These are phyloP conservation scores for Lycopodina hypogea DNA, from an alignment of 37 sponge, comb jelly and placozoan species.

Conservation along the genomic window DNA sequence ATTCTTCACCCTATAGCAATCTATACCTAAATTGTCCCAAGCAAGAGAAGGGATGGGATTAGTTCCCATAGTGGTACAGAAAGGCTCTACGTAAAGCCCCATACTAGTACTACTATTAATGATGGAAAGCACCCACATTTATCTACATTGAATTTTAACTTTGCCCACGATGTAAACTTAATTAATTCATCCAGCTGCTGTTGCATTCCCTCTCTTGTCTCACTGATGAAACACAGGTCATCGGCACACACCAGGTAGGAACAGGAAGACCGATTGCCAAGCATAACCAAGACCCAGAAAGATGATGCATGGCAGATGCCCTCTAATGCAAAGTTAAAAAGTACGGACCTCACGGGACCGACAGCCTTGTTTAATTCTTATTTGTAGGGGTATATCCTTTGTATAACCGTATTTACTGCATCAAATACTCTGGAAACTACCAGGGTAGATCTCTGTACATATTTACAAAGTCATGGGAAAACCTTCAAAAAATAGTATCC, in stretches of 20 bases:
- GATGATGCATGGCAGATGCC: constrained; percentile 3
- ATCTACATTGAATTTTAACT: constrained; percentile 30
- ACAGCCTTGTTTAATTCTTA: constrained; percentile 52
- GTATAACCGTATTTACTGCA: not conserved
- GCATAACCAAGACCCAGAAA: not conserved
- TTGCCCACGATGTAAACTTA: constrained; percentile 19
- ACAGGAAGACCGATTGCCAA: not conserved
- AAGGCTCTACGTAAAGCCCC: not conserved
- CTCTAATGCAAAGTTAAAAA: constrained; percentile 34
- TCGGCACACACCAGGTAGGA: constrained; percentile 20
- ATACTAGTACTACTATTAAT: too few species aligned
- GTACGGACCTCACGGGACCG: constrained; percentile 33
- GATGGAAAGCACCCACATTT: constrained; percentile 17
- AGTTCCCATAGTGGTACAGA: not conserved
- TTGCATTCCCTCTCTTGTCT: not conserved
- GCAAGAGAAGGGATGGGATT: constrained; percentile 14
- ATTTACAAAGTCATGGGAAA: not conserved
- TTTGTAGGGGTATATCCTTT: not conserved
- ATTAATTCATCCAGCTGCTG: not conserved
- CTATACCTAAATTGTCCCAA: constrained; percentile 22
- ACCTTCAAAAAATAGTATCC: not conserved
- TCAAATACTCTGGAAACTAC: constrained; percentile 1
- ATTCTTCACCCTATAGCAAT: not conserved
- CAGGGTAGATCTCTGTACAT: constrained; percentile 25
- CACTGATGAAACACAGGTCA: constrained; percentile 14